A percentile compares a stretch with the other conserved stretches of the same genome.
Evolutionary conservation across 2,113 vertebrate genomes (phyloP).

Genomic region (Agelaius phoeniceus): DNA sequence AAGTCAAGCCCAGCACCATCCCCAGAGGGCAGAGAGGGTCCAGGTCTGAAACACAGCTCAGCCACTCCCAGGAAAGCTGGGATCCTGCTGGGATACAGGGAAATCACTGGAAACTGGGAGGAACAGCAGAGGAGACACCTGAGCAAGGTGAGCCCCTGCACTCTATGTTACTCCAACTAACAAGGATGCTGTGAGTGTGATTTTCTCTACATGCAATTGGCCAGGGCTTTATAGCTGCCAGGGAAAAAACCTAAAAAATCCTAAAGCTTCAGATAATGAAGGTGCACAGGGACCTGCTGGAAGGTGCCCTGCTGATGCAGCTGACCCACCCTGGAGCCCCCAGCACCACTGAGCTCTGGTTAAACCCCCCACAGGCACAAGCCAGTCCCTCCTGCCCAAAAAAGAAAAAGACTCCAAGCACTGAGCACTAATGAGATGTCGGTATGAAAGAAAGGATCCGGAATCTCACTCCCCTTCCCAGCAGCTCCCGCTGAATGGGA

Average conservation of each 20-base stretch:
- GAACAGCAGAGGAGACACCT: background rate
- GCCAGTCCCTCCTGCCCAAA: background rate
- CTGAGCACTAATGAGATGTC: background rate
- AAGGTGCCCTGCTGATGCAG: background rate
- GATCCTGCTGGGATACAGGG: background rate
- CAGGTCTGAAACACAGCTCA: background rate
- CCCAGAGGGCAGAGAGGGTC: accelerated
- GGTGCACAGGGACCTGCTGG: background rate
- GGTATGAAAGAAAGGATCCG: background rate
- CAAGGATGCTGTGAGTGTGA: background rate
- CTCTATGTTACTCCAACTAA: background rate
- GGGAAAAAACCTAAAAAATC: background rate
- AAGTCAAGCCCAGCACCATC: background rate
- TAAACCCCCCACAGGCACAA: background rate
- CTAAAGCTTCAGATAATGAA: background rate
- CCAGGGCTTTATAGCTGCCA: background rate
- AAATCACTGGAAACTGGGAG: background rate
- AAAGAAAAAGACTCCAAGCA: background rate
- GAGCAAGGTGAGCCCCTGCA: background rate
- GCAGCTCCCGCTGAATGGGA: background rate
- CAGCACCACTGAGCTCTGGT: background rate
- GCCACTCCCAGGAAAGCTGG: background rate
- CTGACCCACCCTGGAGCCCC: accelerated
- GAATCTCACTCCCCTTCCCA: background rate
- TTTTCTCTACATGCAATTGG: background rate